Percentiles rank a stretch among this genome's conserved stretches.
Conservation (phyloP, 2,888 invertebrate species). For the Glyphotaelius pellucidus region DNA sequence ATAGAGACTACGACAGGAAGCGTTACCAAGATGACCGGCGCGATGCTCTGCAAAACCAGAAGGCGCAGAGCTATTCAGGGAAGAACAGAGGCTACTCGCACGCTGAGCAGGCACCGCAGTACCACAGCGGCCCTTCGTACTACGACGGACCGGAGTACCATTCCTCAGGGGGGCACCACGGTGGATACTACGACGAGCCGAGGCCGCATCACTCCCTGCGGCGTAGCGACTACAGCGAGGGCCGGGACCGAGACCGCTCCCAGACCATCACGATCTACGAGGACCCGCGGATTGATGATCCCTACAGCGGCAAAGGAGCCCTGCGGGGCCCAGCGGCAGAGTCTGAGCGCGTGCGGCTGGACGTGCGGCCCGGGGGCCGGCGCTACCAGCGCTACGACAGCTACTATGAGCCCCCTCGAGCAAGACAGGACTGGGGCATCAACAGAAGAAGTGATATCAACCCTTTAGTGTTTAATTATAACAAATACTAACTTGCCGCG, state of each 20-base stretch:
- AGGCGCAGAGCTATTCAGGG: constrained; percentile 72
- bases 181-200: constrained; percentile 60
- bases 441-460: constrained; percentile 75
- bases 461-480: constrained; percentile 76
- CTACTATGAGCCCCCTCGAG: constrained; percentile 71
- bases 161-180: constrained; percentile 66
- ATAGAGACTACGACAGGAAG: constrained; percentile 74
- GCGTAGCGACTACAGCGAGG: constrained; percentile 67
- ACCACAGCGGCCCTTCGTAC: constrained; percentile 74
- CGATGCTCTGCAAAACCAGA: constrained; percentile 73
- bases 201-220: constrained; percentile 50
- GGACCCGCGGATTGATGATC: constrained; percentile 75
- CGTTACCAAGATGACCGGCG: constrained; percentile 74
- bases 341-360: constrained; percentile 71
- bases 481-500: constrained; percentile 70
- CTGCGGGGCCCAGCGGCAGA: constrained; percentile 73
- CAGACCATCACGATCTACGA: constrained; percentile 77
- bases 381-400: constrained; percentile 75
- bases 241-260: constrained; percentile 71
- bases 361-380: constrained; percentile 74
- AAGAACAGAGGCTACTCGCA: constrained; percentile 69
- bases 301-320: constrained; percentile 72
- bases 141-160: constrained; percentile 73
- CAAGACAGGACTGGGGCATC: constrained; percentile 71
- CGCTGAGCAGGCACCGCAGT: constrained; percentile 66